Conservation (phyloP, 2,113 vertebrate genomes). For the Clarias batrachus region DNA sequence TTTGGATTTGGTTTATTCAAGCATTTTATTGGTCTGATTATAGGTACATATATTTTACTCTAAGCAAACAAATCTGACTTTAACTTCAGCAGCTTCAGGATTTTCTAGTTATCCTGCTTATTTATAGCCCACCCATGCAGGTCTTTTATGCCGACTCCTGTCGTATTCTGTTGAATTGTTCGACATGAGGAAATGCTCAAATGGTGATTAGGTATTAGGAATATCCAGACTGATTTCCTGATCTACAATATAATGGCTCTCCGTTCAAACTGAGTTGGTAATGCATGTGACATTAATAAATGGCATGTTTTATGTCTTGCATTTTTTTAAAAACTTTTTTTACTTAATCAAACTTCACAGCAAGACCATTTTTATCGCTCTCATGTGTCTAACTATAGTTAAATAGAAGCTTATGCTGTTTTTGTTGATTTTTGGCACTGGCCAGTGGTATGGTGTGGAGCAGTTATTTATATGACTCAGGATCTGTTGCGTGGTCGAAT, state of each 20-base stretch:
- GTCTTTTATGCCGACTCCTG: neutral
- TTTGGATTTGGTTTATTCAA: slow-evolving; percentile 15
- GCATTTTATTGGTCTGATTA: neutral
- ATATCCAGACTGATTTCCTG: neutral
- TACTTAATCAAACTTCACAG: neutral
- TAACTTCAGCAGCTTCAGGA: slow-evolving; percentile 2
- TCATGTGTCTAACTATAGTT: neutral
- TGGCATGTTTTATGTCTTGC: neutral
- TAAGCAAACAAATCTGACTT: slow-evolving; percentile 35
- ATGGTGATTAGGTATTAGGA: slow-evolving; percentile 4
- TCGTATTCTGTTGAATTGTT: neutral
- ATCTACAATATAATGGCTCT: neutral
- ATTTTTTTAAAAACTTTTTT: neutral
- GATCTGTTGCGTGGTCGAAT: neutral
- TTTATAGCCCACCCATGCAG: slow-evolving; percentile 32
- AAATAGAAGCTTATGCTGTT: neutral
- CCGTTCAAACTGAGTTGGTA: neutral
- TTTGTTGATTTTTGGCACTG: neutral
- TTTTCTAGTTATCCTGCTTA: slow-evolving; percentile 45
- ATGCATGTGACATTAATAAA: neutral
- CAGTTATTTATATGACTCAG: neutral
- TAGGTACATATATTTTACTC: slow-evolving; percentile 18
- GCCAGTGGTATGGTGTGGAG: neutral
- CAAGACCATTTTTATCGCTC: neutral
- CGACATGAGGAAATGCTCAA: slow-evolving; percentile 5